A percentile compares a stretch with the other conserved stretches of the same genome.
These are phyloP conservation scores for Acanthosoma haemorrhoidale DNA, from an alignment of 2,888 invertebrate species.

Conservation along the genomic window DNA sequence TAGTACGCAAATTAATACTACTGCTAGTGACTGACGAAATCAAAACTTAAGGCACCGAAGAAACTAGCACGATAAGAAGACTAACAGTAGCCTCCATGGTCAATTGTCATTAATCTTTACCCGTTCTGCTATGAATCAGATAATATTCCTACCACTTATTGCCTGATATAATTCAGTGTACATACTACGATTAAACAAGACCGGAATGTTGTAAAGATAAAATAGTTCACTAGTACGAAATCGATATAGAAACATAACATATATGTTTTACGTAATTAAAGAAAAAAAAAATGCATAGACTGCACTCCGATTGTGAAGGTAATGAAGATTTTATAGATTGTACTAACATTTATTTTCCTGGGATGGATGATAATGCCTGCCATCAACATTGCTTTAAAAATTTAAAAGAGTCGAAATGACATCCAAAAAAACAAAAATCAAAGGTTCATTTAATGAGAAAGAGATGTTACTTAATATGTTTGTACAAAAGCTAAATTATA, in stretches of 20 bases:
- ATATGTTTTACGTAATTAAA: constrained; percentile 54
- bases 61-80: no score
- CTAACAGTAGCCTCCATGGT: background rate
- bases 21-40: no score
- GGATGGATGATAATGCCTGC: background rate
- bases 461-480: constrained; percentile 29
- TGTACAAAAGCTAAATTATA: constrained; percentile 20
- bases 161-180: constrained; percentile 45
- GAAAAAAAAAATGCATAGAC: constrained; percentile 43
- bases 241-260: constrained; percentile 52
- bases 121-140: constrained; percentile 27
- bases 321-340: background rate
- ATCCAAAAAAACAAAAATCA: constrained; percentile 33
- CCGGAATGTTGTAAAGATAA: constrained; percentile 52
- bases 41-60: no score
- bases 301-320: constrained; percentile 17
- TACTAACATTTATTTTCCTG: background rate
- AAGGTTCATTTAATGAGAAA: constrained; percentile 28
- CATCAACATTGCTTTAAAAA: background rate
- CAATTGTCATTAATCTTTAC: background rate
- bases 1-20: no score
- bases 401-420: constrained; percentile 32
- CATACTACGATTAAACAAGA: constrained; percentile 53
- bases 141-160: constrained; percentile 41
- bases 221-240: constrained; percentile 52